phyloP scores from a whole-genome alignment of 2,888 invertebrate genomes.

The Noctua pronuba region DNA sequence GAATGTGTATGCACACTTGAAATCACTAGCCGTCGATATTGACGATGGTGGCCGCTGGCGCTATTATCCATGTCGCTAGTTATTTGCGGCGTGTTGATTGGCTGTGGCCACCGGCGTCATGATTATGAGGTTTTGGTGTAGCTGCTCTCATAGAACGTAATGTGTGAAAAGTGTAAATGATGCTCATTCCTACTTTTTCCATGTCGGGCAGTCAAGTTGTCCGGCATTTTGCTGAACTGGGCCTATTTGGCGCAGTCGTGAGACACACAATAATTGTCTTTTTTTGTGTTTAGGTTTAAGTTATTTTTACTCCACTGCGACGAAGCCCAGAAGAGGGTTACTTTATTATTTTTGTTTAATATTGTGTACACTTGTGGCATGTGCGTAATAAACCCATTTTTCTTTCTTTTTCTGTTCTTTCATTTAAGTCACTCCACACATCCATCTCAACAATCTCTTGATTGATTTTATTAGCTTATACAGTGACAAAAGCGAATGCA shows the following conservation, averaged over 20 bases:
- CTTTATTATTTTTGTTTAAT: no score
- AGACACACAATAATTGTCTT: no score
- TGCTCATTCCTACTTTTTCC: neutral
- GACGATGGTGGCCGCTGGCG: conserved; percentile 42
- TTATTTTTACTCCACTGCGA: no score
- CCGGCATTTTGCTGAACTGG: no score
- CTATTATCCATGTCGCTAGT: conserved; percentile 62
- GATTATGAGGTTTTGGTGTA: conserved; percentile 49
- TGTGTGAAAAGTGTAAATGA: neutral
- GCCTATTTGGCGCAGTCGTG: no score
- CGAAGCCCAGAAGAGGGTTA: no score
- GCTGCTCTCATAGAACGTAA: conserved; percentile 11
- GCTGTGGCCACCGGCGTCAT: conserved; percentile 33
- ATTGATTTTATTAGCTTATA: neutral
- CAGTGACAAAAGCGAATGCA: neutral
- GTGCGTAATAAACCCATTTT: no score
- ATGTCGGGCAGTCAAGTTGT: no score
- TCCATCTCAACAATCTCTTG: neutral
- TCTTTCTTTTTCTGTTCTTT: neutral
- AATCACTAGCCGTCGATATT: conserved; percentile 57
- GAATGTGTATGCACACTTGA: conserved; percentile 4
- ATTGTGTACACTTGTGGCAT: no score
- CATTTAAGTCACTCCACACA: neutral
- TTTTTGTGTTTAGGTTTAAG: no score
- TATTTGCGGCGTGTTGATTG: conserved; percentile 64